These are phyloP conservation scores for Drosophila rellima DNA, from an alignment of 2,888 invertebrate species.

Conservation along the genomic window DNA sequence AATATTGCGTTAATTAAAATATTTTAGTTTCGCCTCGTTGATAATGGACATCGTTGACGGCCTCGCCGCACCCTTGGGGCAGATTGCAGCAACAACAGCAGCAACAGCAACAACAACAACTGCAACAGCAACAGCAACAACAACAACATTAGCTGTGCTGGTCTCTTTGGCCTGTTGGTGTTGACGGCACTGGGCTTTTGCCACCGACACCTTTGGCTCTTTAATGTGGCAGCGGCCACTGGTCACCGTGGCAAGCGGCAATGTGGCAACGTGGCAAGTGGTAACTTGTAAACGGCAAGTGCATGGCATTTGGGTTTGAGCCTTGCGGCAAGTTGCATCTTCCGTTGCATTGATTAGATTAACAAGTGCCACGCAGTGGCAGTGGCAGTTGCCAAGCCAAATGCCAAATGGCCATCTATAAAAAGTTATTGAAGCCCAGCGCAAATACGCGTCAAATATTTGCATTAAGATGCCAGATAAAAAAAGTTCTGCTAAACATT, in stretches of 20 bases:
- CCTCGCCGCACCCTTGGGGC: slow-evolving; percentile 49
- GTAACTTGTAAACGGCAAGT: slow-evolving; percentile 45
- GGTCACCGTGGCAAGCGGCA: slow-evolving; percentile 31
- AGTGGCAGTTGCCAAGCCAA: slow-evolving; percentile 23
- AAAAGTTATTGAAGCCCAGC: slow-evolving; percentile 56
- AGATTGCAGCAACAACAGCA: slow-evolving; percentile 15
- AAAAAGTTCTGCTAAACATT: slow-evolving; percentile 62
- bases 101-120: background rate
- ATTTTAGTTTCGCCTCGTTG: slow-evolving; percentile 83
- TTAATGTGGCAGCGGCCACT: slow-evolving; percentile 59
- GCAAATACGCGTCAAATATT: slow-evolving; percentile 78
- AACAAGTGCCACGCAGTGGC: slow-evolving; percentile 39
- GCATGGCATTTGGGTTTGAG: slow-evolving; percentile 52
- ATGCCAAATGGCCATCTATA: slow-evolving; percentile 44
- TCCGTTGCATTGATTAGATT: slow-evolving; percentile 73
- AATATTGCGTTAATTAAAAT: slow-evolving; percentile 85
- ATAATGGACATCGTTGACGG: slow-evolving; percentile 76
- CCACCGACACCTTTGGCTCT: slow-evolving; percentile 72
- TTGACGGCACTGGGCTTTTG: slow-evolving; percentile 53
- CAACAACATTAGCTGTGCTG: slow-evolving; percentile 22
- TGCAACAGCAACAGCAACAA: slow-evolving; percentile 6
- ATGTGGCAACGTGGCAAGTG: slow-evolving; percentile 38
- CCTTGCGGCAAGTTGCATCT: slow-evolving; percentile 47
- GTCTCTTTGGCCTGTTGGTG: slow-evolving; percentile 34
- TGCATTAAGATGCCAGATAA: slow-evolving; percentile 80